These are phyloP conservation scores for Phaonia tiefii DNA, from an alignment of 2,888 invertebrate species.

Conservation along the genomic window DNA sequence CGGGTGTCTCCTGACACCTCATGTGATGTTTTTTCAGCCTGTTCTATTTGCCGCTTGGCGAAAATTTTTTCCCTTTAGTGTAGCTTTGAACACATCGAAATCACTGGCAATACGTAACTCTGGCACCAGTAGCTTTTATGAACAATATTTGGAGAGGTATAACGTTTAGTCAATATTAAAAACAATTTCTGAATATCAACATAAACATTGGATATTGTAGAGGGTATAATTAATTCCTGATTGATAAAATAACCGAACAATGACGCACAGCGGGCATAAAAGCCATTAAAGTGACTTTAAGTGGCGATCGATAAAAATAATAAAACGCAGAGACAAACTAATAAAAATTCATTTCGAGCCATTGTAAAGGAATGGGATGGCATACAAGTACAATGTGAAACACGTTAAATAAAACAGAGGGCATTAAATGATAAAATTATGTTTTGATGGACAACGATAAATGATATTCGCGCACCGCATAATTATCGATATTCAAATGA, in stretches of 20 bases:
- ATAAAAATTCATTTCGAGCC: constrained; percentile 17
- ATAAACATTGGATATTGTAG: neutral
- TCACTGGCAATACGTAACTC: neutral
- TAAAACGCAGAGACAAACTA: constrained; percentile 22
- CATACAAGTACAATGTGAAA: neutral
- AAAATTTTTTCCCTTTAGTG: too few relatives aligned
- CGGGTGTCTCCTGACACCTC: too few relatives aligned
- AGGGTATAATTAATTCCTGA: constrained; percentile 10
- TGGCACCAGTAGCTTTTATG: constrained; percentile 18
- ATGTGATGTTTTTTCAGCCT: too few relatives aligned
- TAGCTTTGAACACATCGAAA: too few relatives aligned
- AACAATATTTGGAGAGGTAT: too few relatives aligned
- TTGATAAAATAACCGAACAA: constrained; percentile 1
- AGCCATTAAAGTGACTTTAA: constrained; percentile 19
- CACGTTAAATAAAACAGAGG: neutral
- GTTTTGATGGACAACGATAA: neutral
- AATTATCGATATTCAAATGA: constrained; percentile 35
- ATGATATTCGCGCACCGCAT: constrained; percentile 9
- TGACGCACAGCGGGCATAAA: neutral
- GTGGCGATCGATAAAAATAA: constrained; percentile 17
- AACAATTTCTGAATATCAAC: too few relatives aligned
- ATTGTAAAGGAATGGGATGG: neutral
- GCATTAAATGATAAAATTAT: neutral
- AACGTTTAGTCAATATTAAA: too few relatives aligned
- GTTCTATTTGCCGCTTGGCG: too few relatives aligned